Conservation (phyloP, 2,888 invertebrate genomes). For the Rhagophthalmus giganteus region DNA sequence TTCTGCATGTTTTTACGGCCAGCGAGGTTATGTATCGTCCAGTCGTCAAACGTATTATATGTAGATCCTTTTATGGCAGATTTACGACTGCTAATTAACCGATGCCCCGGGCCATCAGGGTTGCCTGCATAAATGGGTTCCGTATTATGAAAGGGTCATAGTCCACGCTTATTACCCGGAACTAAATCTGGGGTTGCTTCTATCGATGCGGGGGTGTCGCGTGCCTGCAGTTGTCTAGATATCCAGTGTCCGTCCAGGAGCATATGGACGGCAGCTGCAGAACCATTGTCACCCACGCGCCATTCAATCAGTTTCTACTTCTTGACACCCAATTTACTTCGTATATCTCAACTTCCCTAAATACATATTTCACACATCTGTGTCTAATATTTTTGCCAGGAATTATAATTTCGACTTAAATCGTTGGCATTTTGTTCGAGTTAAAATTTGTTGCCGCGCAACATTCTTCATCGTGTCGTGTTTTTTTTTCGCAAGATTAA, state of each 20-base stretch:
- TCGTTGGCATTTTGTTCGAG: slow-evolving; percentile 30
- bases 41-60: slow-evolving; percentile 40
- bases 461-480: too few relatives aligned
- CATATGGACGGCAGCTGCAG: slow-evolving; percentile 53
- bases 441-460: too few relatives aligned
- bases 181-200: slow-evolving; percentile 50
- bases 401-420: slow-evolving; percentile 35
- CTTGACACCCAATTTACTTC: slow-evolving; percentile 51
- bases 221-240: slow-evolving; percentile 44
- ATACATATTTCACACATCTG: slow-evolving; percentile 49
- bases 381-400: slow-evolving; percentile 36
- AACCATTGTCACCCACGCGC: slow-evolving; percentile 54
- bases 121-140: slow-evolving; percentile 32
- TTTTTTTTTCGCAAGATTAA: too few relatives aligned
- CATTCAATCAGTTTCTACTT: slow-evolving; percentile 44
- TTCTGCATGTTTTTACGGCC: slow-evolving; percentile 46
- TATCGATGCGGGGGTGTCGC: slow-evolving; percentile 51
- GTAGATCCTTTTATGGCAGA: slow-evolving; percentile 46
- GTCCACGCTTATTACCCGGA: slow-evolving; percentile 54
- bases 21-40: slow-evolving; percentile 41
- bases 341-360: slow-evolving; percentile 42
- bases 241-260: slow-evolving; percentile 50
- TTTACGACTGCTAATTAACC: slow-evolving; percentile 53
- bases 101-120: slow-evolving; percentile 34
- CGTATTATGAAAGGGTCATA: slow-evolving; percentile 37